phyloP scores from a whole-genome alignment of 2,113 vertebrate genomes.

The Callospermophilus lateralis region DNA sequence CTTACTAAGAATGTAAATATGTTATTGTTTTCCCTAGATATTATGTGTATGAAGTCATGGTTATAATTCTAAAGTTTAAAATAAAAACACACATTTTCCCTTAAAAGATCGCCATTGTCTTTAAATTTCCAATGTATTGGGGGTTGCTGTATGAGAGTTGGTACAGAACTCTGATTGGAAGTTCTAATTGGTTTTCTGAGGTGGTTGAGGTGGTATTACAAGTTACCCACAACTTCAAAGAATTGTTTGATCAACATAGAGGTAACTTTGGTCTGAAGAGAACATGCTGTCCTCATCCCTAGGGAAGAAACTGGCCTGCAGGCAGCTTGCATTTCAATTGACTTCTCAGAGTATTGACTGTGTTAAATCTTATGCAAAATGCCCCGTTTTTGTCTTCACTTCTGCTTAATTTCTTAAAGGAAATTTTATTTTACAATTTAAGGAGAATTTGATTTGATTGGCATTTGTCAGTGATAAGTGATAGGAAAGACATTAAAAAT shows the following conservation, averaged over 20 bases:
- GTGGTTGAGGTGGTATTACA: not conserved
- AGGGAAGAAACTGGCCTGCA: constrained; percentile 39
- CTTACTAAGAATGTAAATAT: not conserved
- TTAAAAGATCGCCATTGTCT: not conserved
- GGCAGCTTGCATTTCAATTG: constrained; percentile 77
- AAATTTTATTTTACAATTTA: too few species aligned
- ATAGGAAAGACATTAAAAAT: constrained; percentile 72
- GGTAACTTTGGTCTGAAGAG: not conserved
- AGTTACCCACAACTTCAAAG: constrained; percentile 34
- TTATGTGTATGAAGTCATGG: not conserved
- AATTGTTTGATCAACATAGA: constrained; percentile 47
- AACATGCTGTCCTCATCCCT: not conserved
- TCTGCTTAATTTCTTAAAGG: too few species aligned
- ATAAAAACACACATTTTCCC: not conserved
- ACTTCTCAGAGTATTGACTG: constrained; percentile 68
- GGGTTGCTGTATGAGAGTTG: not conserved
- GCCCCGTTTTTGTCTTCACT: too few species aligned
- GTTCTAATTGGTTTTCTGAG: not conserved
- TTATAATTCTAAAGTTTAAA: constrained; percentile 11
- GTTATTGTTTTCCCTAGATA: not conserved
- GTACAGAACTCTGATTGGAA: not conserved
- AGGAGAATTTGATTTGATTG: too few species aligned
- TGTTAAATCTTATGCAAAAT: constrained; percentile 75
- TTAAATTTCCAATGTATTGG: not conserved
- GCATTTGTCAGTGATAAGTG: constrained; percentile 69